Conservation (phyloP, 1,140 invertebrate species). For the Achatina immaculata region DNA sequence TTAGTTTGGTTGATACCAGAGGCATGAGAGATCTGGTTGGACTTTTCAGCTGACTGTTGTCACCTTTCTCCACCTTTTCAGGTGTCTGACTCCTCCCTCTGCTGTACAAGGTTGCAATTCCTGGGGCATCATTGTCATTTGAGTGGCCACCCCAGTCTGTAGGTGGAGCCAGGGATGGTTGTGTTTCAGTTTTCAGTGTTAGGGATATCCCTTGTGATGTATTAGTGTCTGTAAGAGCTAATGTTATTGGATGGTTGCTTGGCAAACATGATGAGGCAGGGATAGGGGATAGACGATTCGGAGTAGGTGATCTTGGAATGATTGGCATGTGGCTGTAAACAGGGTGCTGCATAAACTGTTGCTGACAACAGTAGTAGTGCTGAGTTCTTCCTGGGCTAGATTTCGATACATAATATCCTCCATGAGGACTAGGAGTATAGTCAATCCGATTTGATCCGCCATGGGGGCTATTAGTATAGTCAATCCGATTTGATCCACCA, state of each 20-base stretch:
- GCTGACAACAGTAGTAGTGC: slow-evolving; percentile 27
- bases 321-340: neutral
- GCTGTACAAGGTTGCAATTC: slow-evolving; percentile 40
- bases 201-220: neutral
- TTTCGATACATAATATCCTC: slow-evolving; percentile 13
- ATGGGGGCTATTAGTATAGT: slow-evolving; percentile 19
- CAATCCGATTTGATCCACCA: slow-evolving; percentile 13
- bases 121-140: slow-evolving; percentile 38
- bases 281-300: slow-evolving; percentile 1
- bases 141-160: slow-evolving; percentile 25
- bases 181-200: neutral
- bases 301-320: slow-evolving; percentile 13
- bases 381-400: slow-evolving; percentile 20
- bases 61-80: slow-evolving; percentile 34
- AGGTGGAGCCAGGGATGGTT: slow-evolving; percentile 11
- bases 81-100: slow-evolving; percentile 35
- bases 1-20: slow-evolving; percentile 65
- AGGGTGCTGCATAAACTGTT: slow-evolving; percentile 20
- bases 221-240: slow-evolving; percentile 15
- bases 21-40: slow-evolving; percentile 58
- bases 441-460: slow-evolving; percentile 1
- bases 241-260: neutral
- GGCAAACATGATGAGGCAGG: neutral
- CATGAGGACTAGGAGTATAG: slow-evolving; percentile 1
- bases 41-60: slow-evolving; percentile 47